Conservation (phyloP, 2,113 vertebrate genomes). For the Psittacula cyanocephala region DNA sequence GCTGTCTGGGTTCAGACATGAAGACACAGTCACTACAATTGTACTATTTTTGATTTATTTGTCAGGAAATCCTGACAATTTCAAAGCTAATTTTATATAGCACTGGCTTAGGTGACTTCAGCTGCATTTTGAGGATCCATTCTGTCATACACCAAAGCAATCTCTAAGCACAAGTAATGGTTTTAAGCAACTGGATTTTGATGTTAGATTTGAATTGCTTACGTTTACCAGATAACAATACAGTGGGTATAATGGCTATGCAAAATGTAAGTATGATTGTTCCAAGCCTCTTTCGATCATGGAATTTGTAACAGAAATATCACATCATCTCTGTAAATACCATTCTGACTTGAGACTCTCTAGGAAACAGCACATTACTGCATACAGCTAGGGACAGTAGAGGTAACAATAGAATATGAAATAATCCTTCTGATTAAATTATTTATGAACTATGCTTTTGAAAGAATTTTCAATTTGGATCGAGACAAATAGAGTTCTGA, state of each 20-base stretch:
- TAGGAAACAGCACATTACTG: neutral
- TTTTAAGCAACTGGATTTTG: neutral
- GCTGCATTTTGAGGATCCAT: neutral
- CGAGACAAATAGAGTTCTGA: neutral
- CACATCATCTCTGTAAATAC: neutral
- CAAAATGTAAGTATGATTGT: neutral
- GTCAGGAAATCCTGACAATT: neutral
- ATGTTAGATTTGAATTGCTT: neutral
- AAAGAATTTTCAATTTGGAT: neutral
- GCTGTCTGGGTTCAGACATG: neutral
- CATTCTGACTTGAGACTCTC: neutral
- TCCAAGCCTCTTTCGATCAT: neutral
- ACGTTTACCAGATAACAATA: neutral
- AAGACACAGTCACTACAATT: neutral
- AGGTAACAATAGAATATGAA: neutral
- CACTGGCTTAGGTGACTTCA: neutral
- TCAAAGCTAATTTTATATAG: neutral
- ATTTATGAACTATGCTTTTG: neutral
- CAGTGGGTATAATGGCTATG: neutral
- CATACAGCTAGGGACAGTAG: neutral
- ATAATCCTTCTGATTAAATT: neutral
- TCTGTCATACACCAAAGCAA: neutral
- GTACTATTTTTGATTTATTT: neutral
- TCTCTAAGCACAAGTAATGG: neutral
- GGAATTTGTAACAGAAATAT: neutral